Base-by-base conservation (phyloP, 2,888 invertebrate species). In the Diploptera punctata region DNA sequence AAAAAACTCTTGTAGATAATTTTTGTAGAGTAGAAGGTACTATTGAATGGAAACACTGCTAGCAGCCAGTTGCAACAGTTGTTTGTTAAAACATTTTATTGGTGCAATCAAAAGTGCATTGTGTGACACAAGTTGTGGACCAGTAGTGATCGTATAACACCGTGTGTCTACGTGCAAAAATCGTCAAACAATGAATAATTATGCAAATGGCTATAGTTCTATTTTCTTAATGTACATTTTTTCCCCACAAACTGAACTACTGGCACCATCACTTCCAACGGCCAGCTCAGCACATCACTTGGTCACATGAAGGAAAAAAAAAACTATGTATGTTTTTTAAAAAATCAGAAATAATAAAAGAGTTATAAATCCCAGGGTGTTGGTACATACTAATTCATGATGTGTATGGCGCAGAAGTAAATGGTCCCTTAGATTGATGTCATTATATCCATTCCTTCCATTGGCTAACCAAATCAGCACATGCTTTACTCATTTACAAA, bases 131-230 rank as follows among this genome's bases (percentile, higher is more conserved):
- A n/a, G 24, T 19, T 19, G 9, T 52, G 19, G 52, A 10, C 24
- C 24, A 24, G 52, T 52, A 52, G 52, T 3, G 2, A 10, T 16
- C 13, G n/a, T n/a, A n/a, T 52, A 7, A 52, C 52, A 52, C 24
- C 1, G 52, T 52, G n/a, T n/a, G n/a, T n/a, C n/a, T n/a, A n/a
- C n/a, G n/a, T n/a, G n/a, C n/a, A n/a, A n/a, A n/a, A n/a, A n/a
- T n/a, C n/a, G n/a, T n/a, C n/a, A n/a, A n/a, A 38, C 10, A 62
- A 62, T 62, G 24, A 62, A 62, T 21, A 24, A 62, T 43, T 62
- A 38, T 62, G 62, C 62, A 62, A 43, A 62, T 62, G 62, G 62
- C 62, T 62, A 62, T 62, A 62, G 62, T 62, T 62, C 62, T 62
- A 62, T 62, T 62, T 62, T 62, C 62, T 62, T 62, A 62, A 62